phyloP scores from a whole-genome alignment of 92 coral and sea anemone genomes.

The Montipora capitata region DNA sequence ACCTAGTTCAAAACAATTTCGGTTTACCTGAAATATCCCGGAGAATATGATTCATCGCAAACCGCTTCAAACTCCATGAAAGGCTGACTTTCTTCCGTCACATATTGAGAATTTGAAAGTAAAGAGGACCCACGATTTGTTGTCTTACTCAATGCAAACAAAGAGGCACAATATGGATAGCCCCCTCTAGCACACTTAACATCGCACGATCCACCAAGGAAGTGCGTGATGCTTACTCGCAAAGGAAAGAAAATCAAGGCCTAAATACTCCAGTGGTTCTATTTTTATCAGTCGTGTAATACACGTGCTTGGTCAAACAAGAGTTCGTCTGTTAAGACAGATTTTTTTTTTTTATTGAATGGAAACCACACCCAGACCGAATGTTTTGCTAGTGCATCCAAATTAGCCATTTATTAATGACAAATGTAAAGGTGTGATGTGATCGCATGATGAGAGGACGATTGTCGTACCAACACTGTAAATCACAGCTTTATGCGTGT shows the following conservation, averaged over 20 bases:
- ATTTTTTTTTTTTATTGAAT: too few relatives aligned
- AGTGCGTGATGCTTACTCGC: not conserved
- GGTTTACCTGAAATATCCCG: slow-evolving; percentile 53
- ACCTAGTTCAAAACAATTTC: not conserved
- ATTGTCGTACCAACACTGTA: too few relatives aligned
- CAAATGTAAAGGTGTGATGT: too few relatives aligned
- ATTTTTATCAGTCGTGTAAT: too few relatives aligned
- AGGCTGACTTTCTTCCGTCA: slow-evolving; percentile 13
- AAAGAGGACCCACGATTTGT: not conserved
- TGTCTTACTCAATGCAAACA: not conserved
- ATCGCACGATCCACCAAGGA: too few relatives aligned
- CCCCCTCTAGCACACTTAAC: not conserved
- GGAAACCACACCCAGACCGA: too few relatives aligned
- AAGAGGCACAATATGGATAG: not conserved
- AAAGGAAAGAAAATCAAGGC: not conserved
- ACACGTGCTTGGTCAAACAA: too few relatives aligned
- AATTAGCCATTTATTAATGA: too few relatives aligned
- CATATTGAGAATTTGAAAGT: not conserved
- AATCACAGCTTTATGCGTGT: too few relatives aligned
- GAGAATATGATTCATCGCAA: slow-evolving; percentile 35
- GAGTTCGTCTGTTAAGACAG: too few relatives aligned
- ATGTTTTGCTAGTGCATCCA: too few relatives aligned
- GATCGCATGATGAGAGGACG: too few relatives aligned
- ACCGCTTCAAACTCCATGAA: slow-evolving; percentile 8
- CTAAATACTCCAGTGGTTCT: not conserved